Evolutionary conservation across 1,140 invertebrate species (phyloP).

Genomic region (Drosophila sp.): DNA sequence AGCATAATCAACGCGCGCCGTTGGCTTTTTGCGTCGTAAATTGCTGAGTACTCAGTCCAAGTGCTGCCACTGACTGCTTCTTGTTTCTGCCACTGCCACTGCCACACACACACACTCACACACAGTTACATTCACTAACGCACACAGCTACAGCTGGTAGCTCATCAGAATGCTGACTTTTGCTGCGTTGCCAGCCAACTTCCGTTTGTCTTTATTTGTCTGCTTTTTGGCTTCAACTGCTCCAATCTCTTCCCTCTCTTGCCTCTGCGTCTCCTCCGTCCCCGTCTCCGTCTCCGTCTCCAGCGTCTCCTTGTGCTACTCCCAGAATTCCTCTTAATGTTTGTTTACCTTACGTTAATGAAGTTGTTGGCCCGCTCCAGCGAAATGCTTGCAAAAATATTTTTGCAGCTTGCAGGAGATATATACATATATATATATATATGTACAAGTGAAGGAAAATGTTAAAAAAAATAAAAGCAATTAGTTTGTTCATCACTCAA

Average conservation of each 20-base stretch:
- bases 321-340: constrained; percentile 64
- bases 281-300: not conserved
- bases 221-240: constrained; percentile 42
- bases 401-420: constrained; percentile 61
- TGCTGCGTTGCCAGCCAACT: constrained; percentile 61
- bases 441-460: constrained; percentile 22
- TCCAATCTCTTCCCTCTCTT: constrained; percentile 2
- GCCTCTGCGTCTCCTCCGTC: not conserved
- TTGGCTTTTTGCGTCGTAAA: constrained; percentile 82
- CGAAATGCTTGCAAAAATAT: constrained; percentile 72
- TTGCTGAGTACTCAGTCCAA: constrained; percentile 73
- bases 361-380: constrained; percentile 71
- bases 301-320: not conserved
- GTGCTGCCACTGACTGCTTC: constrained; percentile 38
- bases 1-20: constrained; percentile 81
- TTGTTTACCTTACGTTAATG: constrained; percentile 84
- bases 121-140: constrained; percentile 5
- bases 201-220: constrained; percentile 83
- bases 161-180: constrained; percentile 72
- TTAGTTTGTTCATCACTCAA: constrained; percentile 84
- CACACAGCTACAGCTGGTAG: constrained; percentile 25
- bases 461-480: constrained; percentile 80
- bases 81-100: constrained; percentile 32
- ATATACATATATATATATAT: too few relatives aligned
- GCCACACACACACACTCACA: constrained; percentile 5